Conservation (phyloP, 2,888 invertebrate genomes). For the Ypsolopha sequella region DNA sequence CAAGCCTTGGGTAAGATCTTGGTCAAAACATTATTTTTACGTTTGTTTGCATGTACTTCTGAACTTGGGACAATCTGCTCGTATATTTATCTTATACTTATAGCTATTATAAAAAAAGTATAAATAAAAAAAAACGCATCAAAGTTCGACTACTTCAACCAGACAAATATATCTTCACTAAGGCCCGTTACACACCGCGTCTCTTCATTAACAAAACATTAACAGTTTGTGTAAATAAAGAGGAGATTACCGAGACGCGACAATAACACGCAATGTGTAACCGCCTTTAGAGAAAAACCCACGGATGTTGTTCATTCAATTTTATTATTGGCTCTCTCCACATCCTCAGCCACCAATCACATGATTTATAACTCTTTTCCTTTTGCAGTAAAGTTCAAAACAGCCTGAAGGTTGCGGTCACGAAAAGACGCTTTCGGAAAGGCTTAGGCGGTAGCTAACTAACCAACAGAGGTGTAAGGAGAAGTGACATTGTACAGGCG, state of each 20-base stretch:
- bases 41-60: too few species aligned
- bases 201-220: slow-evolving; percentile 31
- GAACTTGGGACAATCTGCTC: too few species aligned
- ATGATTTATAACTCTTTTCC: background rate
- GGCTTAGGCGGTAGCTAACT: slow-evolving; percentile 5
- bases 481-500: slow-evolving; percentile 37
- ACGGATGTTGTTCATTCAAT: slow-evolving; percentile 5
- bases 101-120: too few species aligned
- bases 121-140: too few species aligned
- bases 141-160: background rate
- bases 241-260: slow-evolving; percentile 25
- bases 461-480: slow-evolving; percentile 17
- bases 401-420: background rate
- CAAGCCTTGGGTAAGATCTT: too few species aligned
- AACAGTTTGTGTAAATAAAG: slow-evolving; percentile 25
- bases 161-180: slow-evolving; percentile 3
- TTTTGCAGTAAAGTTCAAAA: background rate
- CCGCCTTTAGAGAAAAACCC: background rate
- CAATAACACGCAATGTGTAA: slow-evolving; percentile 20
- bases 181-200: background rate
- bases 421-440: slow-evolving; percentile 6
- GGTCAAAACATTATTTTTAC: too few species aligned
- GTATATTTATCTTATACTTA: too few species aligned
- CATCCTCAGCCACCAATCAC: background rate
- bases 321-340: background rate